Conservation (phyloP, 2,888 invertebrate genomes). For the Plagodis dolabraria region DNA sequence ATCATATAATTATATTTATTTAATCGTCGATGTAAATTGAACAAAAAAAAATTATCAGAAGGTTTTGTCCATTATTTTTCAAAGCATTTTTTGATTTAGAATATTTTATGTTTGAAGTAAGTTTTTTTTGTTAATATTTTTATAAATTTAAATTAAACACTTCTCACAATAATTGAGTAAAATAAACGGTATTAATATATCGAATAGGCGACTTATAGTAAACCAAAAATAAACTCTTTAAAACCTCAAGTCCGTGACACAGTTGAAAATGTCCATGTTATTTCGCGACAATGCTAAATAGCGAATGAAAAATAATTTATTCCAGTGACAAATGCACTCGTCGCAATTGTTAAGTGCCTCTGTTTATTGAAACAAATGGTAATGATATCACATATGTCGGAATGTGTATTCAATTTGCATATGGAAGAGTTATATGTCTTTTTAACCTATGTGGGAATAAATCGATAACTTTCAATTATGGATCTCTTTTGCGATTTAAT, state of each 20-base stretch:
- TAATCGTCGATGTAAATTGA: too few species aligned
- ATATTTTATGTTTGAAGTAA: too few species aligned
- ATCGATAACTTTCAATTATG: constrained; percentile 9
- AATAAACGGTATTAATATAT: too few species aligned
- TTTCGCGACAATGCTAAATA: constrained; percentile 27
- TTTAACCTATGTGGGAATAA: constrained; percentile 25
- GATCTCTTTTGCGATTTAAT: too few species aligned
- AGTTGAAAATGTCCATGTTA: constrained; percentile 13
- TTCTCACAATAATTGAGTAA: too few species aligned
- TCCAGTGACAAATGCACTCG: constrained; percentile 19
- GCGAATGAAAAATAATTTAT: constrained; percentile 22
- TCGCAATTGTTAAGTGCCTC: constrained; percentile 27
- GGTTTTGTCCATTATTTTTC: too few species aligned
- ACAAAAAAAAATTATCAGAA: too few species aligned
- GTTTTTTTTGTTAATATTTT: too few species aligned
- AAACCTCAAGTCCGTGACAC: constrained; percentile 26
- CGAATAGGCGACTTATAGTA: not conserved
- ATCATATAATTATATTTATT: too few species aligned
- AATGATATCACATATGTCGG: constrained; percentile 35
- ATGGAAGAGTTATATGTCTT: constrained; percentile 21
- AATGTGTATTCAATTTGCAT: constrained; percentile 33
- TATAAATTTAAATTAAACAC: too few species aligned
- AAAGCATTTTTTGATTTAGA: too few species aligned
- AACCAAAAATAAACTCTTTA: not conserved
- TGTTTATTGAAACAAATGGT: constrained; percentile 37